Evolutionary conservation across 1,140 invertebrate species (phyloP).

Genomic region (Cydia amplana): DNA sequence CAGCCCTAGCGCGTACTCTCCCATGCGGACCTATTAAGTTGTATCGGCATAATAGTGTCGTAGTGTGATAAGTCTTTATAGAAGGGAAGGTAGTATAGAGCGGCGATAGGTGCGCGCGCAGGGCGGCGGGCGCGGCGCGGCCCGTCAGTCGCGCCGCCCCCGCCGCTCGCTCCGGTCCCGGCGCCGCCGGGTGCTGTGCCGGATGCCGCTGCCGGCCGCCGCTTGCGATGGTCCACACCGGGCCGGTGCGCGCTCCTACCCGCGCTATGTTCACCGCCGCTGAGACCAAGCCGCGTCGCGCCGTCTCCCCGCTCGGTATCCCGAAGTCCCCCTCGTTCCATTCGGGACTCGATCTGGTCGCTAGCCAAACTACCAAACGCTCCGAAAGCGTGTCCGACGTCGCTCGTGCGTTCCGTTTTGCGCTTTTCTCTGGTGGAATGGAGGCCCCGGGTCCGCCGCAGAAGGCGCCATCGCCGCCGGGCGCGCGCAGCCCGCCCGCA

Average conservation of each 20-base stretch:
- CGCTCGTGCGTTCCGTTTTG: slow-evolving; percentile 76
- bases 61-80: not conserved
- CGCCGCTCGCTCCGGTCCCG: slow-evolving; percentile 68
- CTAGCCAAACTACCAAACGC: slow-evolving; percentile 78
- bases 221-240: slow-evolving; percentile 78
- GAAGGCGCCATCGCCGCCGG: slow-evolving; percentile 68
- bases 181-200: slow-evolving; percentile 65
- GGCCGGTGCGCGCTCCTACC: slow-evolving; percentile 74
- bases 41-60: not conserved
- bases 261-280: slow-evolving; percentile 76
- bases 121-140: slow-evolving; percentile 39
- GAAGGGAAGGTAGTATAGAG: slow-evolving; percentile 54
- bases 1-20: slow-evolving; percentile 16
- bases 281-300: slow-evolving; percentile 79
- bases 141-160: slow-evolving; percentile 66
- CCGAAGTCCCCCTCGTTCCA: slow-evolving; percentile 92
- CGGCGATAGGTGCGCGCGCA: slow-evolving; percentile 37
- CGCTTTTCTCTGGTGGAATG: slow-evolving; percentile 65
- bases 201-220: slow-evolving; percentile 75
- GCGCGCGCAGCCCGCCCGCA: slow-evolving; percentile 64
- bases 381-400: slow-evolving; percentile 76
- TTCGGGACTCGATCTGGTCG: slow-evolving; percentile 88
- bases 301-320: slow-evolving; percentile 82
- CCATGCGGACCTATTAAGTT: not conserved
- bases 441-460: slow-evolving; percentile 63